These are phyloP conservation scores for Pocota personata DNA, from an alignment of 2,888 invertebrate species.

Conservation along the genomic window DNA sequence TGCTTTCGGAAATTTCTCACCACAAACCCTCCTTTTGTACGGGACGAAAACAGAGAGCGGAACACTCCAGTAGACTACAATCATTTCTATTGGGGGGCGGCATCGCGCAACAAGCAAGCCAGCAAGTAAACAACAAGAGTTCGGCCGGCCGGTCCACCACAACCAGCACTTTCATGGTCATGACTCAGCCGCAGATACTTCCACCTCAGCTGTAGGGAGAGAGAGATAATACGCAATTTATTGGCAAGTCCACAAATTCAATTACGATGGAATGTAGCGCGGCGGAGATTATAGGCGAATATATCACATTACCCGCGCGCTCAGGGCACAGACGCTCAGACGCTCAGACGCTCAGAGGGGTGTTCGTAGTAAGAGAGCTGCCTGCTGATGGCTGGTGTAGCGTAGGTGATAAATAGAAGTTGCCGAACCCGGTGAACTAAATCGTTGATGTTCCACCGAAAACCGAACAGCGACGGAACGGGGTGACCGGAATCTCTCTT, in stretches of 20 bases:
- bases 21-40: conserved; percentile 5
- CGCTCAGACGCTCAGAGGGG: background rate
- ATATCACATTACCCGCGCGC: conserved; percentile 73
- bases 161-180: conserved; percentile 70
- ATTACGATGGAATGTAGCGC: conserved; percentile 74
- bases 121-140: conserved; percentile 54
- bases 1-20: conserved; percentile 70
- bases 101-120: conserved; percentile 44
- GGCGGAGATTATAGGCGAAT: conserved; percentile 71
- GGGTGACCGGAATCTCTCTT: conserved; percentile 5
- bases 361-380: background rate
- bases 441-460: conserved; percentile 71
- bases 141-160: conserved; percentile 4
- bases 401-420: conserved; percentile 73
- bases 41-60: conserved; percentile 32
- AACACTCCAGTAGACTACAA: conserved; percentile 49
- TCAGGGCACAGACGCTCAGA: conserved; percentile 50
- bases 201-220: conserved; percentile 34
- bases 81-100: conserved; percentile 59
- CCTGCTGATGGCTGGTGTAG: conserved; percentile 57
- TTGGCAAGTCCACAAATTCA: conserved; percentile 74
- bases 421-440: conserved; percentile 71
- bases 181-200: conserved; percentile 66
- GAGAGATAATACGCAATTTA: conserved; percentile 73
- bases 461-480: background rate